Base-by-base conservation (phyloP, 2,113 vertebrate species). In the Charina bottae region DNA sequence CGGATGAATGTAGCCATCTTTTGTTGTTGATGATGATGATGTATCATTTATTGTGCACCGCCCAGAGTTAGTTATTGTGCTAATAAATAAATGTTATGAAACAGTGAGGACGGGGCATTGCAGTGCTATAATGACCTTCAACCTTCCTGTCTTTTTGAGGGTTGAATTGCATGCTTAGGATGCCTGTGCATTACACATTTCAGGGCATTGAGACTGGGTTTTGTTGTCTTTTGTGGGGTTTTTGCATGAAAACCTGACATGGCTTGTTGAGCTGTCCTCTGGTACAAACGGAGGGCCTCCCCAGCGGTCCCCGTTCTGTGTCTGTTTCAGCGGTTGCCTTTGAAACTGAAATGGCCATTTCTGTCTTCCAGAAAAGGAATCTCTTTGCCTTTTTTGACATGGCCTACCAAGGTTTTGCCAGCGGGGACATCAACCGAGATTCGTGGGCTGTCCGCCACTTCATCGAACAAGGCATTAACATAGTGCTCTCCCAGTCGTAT, bases 391-490 rank as follows among this genome's bases (percentile, higher is more conserved):
- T 99, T 96, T 99, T 99, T 15, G 99, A 99, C 97, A 99, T 99
- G 99, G 99, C 99, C 46, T 99, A 99, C 94, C 99, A 99, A 97
- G 99, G 99, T 93, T 99, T 99, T 89, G 99, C 99, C 90, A 99
- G 99, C 0, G 99, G 99, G 9, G 99, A 99, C 94, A 99, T 98
- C 12, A 97, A 99, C 94, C 97, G 98, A 54, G 99, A 99, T 0
- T 98, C 99, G 87, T 99, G 99, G 99, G 99, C 99, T 3, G 98
- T 99, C 90, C 99, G 99, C 33, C 78, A 99, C 96, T 99, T 99
- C 97, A 98, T 99, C 0, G 98, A 99, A 23, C 98, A 99, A 95
- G 99, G 99, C 94, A 98, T 99, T 95, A 98, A 99, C 64, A 91
- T 99, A 7, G 91, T 99, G 91, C 95, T 99, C 90, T 98, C 99